These are phyloP conservation scores for Dione juno DNA, from an alignment of 2,888 invertebrate genomes.

Conservation along the genomic window DNA sequence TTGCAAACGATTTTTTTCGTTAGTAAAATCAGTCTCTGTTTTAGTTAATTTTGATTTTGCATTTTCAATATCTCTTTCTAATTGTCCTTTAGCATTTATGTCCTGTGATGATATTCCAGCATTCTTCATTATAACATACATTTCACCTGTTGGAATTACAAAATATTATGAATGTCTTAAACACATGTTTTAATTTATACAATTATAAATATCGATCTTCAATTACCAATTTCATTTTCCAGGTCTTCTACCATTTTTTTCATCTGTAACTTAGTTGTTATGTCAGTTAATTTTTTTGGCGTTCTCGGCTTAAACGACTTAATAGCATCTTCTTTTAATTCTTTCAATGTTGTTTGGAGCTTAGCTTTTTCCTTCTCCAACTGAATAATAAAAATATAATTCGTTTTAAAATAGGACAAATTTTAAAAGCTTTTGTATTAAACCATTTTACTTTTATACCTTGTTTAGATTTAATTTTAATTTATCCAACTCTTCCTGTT, in stretches of 20 bases:
- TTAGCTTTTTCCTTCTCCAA: slow-evolving; percentile 86
- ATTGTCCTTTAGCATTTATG: slow-evolving; percentile 72
- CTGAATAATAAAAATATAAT: slow-evolving; percentile 53
- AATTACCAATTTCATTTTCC: slow-evolving; percentile 91
- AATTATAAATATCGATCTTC: neutral
- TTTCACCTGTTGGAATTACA: slow-evolving; percentile 72
- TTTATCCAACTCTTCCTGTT: slow-evolving; percentile 81
- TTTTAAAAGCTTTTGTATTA: neutral
- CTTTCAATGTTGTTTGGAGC: slow-evolving; percentile 85
- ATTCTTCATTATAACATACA: slow-evolving; percentile 85
- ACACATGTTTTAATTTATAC: neutral
- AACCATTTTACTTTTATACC: slow-evolving; percentile 52
- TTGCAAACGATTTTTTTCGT: slow-evolving; percentile 78
- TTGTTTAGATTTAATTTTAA: slow-evolving; percentile 80
- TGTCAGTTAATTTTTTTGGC: slow-evolving; percentile 89
- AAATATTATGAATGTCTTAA: neutral
- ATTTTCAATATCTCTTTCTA: slow-evolving; percentile 82
- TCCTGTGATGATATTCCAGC: slow-evolving; percentile 80
- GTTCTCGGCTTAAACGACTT: slow-evolving; percentile 86
- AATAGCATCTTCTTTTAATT: slow-evolving; percentile 86
- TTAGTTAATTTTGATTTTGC: slow-evolving; percentile 78
- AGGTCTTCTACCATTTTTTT: slow-evolving; percentile 94
- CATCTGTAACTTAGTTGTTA: slow-evolving; percentile 88
- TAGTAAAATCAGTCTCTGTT: slow-evolving; percentile 78
- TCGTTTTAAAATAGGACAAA: neutral